A percentile compares a stretch with the other conserved stretches of the same genome.
These are phyloP conservation scores for Tarsius wallacei DNA, from an alignment of 2,797 vertebrate species.

Conservation along the genomic window DNA sequence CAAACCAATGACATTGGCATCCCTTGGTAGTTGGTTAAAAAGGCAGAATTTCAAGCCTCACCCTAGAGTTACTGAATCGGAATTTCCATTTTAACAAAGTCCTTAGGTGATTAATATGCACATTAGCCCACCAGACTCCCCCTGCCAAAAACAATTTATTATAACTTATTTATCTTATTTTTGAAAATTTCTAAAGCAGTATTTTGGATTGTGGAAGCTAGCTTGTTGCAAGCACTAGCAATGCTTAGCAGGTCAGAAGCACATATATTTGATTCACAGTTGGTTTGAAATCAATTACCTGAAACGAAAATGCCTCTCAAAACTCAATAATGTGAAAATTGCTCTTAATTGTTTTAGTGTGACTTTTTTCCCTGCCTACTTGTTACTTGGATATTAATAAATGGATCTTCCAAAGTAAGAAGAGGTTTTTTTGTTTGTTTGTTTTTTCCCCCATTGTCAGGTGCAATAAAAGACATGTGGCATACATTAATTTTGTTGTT, in stretches of 20 bases:
- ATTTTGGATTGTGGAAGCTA: background rate
- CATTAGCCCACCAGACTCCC: background rate
- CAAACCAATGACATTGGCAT: background rate
- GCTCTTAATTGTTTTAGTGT: constrained; percentile 78
- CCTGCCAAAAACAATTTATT: too few species aligned
- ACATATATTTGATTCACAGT: constrained; percentile 70
- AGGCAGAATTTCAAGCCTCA: background rate
- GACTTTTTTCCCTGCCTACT: constrained; percentile 48
- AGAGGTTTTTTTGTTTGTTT: background rate
- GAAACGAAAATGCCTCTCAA: constrained; percentile 74
- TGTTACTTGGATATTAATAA: constrained; percentile 71
- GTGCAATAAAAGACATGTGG: background rate
- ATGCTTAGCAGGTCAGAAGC: constrained; percentile 42
- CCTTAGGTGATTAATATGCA: background rate
- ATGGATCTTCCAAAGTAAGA: background rate
- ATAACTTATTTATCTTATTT: background rate
- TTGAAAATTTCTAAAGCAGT: background rate
- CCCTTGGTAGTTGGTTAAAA: background rate
- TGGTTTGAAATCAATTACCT: constrained; percentile 80
- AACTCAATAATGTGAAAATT: constrained; percentile 80
- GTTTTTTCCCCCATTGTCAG: background rate
- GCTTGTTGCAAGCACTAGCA: background rate
- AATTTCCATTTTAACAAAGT: background rate
- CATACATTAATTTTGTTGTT: background rate
- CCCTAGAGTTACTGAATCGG: background rate